Evolutionary conservation across 2,888 invertebrate species (phyloP), one percentile per base, ranked within the genome.

Genomic region (Pycnomerus fuliginosus): DNA sequence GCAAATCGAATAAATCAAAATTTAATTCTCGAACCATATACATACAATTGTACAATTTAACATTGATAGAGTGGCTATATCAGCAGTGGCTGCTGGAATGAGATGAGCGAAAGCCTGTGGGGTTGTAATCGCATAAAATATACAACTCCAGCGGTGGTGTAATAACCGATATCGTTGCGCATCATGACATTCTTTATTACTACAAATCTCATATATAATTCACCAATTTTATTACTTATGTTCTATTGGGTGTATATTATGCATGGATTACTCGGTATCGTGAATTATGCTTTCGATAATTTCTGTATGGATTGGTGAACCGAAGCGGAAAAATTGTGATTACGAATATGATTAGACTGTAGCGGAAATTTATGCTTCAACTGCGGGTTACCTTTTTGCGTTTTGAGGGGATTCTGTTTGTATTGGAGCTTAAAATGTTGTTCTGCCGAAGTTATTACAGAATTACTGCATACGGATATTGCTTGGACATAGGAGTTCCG

Each of bases 11-110:
- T 58, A 55, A 56, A 56, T 58, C 58, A 58, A 52, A 53, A 58
- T 55, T 55, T 54, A 54, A 58, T 55, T 56, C 53, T 55, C 53
- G 44, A 46, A 41, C 53, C 50, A 50, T 53, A n/a, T n/a, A n/a
- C n/a, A 56, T 56, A 56, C 53, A 58, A 58, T 56, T 56, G 56
- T 53, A 50, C 52, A 50, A 53, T 54, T n/a, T n/a, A n/a, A n/a
- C n/a, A n/a, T 30, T 47, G 47, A 47, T 47, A 37, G 42, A 47
- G 47, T 42, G 41, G 37, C 42, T 34, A 34, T 47, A 47, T 47
- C 42, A 43, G 42, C 36, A 16, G 17, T 10, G 31, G 32, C n/a
- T n/a, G n/a, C n/a, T n/a, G n/a, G n/a, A n/a, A n/a, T n/a, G n/a
- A n/a, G n/a, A n/a, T 32, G 36, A 41, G 35, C 28, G 31, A 20